Evolutionary conservation across 92 coral and sea anemone genomes (phyloP), one percentile per base, ranked within the genome.

Genomic region (Paragorgia papillata): DNA sequence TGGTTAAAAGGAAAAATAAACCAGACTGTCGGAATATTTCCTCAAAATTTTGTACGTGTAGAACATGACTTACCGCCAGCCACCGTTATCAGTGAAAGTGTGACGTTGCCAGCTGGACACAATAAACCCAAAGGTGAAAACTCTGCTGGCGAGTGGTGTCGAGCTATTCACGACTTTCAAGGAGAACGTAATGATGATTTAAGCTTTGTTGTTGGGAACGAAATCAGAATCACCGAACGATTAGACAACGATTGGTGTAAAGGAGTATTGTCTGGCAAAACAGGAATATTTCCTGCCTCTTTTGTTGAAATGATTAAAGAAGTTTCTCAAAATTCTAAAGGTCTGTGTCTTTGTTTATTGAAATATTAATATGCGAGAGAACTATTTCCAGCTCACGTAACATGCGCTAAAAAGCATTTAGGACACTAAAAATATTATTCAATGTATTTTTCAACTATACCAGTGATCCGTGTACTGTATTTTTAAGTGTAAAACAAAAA

Each of bases 1-100:
- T 94, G 98, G 98, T 35, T 94, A 70, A 85, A 80, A 55, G 98
- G 98, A 0, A 86, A 88, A 61, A 27, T 82, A 13, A 63, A 90
- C 66, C 43, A 60, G 48, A 59, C 64, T 1, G 84, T 90, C 19
- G 98, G 98, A 26, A 85, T 89, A 75, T 94, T 94, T 63, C 98
- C 98, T 21, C 79, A 79, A 9, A 84, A 92, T 17, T 94, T 94
- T 84, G 92, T 94, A 9, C 87, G 90, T 67, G 76, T 90, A 31
- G 50, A 90, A 58, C 84, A 76, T n/a, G 94, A 92, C 57, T 81
- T 94, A 15, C 86, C 94, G 1, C 0, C 8, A 8, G n/a, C 44
- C 0, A 37, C 51, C 10, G 55, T 28, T 30, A 13, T 13, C 29
- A 71, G 15, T 46, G 6, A 9, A n/a, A 53, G 2, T 2, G 39